Evolutionary conservation across 2,797 vertebrate species (phyloP).

Genomic region (Rhincodon typus): DNA sequence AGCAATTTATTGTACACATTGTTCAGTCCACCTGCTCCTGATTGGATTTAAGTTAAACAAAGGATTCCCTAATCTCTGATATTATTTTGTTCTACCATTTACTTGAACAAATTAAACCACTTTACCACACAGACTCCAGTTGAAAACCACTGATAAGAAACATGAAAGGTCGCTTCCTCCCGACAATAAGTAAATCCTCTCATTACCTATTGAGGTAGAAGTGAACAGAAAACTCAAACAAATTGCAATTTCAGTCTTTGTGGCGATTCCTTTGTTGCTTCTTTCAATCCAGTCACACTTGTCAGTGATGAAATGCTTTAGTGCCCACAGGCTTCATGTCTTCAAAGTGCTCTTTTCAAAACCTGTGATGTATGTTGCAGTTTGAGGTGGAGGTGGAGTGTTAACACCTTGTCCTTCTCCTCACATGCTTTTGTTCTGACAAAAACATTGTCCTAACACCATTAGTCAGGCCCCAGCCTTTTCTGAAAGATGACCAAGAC

Average conservation of each 20-base stretch:
- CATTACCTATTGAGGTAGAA: not conserved
- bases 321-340: slow-evolving; percentile 2
- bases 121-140: not conserved
- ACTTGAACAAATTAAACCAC: slow-evolving; percentile 4
- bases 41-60: not conserved
- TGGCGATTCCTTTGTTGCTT: not conserved
- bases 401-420: slow-evolving; percentile 12
- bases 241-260: not conserved
- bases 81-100: too few species aligned
- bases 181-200: slow-evolving; percentile 4
- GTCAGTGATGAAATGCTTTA: not conserved
- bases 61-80: not conserved
- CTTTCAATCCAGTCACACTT: not conserved
- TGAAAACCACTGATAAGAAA: not conserved
- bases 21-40: not conserved
- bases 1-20: too few species aligned
- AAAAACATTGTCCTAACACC: slow-evolving; percentile 22
- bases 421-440: not conserved
- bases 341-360: slow-evolving; percentile 33
- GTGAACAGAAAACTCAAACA: slow-evolving; percentile 8
- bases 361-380: not conserved
- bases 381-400: slow-evolving; percentile 13
- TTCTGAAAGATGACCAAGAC: slow-evolving; percentile 12
- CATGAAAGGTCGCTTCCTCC: slow-evolving; percentile 12
- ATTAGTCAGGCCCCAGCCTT: not conserved